Evolutionary conservation across 2,797 vertebrate genomes (phyloP).

Genomic region (Thunnus albacares): DNA sequence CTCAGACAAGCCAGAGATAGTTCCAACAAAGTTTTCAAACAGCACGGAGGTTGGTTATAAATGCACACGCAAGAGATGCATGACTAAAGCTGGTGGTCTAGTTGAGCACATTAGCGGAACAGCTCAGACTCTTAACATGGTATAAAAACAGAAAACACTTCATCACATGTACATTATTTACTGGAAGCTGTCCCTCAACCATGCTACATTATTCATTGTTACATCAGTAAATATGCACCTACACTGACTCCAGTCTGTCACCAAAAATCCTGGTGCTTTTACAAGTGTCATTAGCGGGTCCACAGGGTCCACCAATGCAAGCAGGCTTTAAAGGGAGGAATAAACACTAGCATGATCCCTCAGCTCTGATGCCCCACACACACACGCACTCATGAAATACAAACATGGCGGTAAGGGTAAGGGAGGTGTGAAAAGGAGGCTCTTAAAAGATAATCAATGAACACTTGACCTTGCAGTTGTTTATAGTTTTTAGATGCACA

Average conservation of each 20-base stretch:
- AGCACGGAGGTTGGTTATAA: constrained; percentile 27
- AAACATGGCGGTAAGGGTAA: constrained; percentile 15
- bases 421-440: constrained; percentile 44
- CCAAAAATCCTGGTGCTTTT: constrained; percentile 51
- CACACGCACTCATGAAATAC: constrained; percentile 8
- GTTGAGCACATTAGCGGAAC: constrained; percentile 36
- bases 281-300: constrained; percentile 55
- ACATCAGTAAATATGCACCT: constrained; percentile 63
- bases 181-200: constrained; percentile 36
- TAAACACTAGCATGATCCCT: constrained; percentile 1
- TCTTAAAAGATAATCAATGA: constrained; percentile 59
- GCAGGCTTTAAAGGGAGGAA: constrained; percentile 14
- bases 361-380: constrained; percentile 17
- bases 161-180: constrained; percentile 75
- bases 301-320: constrained; percentile 39
- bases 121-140: constrained; percentile 36
- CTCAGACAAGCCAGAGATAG: constrained; percentile 15
- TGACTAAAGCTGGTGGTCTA: constrained; percentile 15
- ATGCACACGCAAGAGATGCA: constrained; percentile 26
- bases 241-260: constrained; percentile 38
- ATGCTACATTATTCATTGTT: constrained; percentile 72
- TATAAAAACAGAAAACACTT: constrained; percentile 58
- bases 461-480: constrained; percentile 54
- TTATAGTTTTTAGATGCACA: constrained; percentile 42
- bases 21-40: constrained; percentile 16